These are phyloP conservation scores for Mellivora capensis DNA, from an alignment of 2,113 vertebrate species.

Conservation along the genomic window DNA sequence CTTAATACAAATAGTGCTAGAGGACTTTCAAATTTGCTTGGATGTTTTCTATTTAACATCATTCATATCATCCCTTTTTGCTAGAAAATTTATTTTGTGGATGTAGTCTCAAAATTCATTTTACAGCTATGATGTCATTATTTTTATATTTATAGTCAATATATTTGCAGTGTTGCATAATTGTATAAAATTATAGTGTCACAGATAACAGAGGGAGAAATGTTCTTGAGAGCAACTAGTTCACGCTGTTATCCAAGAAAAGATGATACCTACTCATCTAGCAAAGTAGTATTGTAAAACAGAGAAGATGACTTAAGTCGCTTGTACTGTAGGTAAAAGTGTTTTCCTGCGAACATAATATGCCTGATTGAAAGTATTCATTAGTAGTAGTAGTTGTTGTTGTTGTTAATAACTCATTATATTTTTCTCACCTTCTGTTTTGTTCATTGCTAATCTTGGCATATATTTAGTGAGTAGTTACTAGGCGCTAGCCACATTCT, in stretches of 20 bases:
- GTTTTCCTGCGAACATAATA: neutral
- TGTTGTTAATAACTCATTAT: neutral
- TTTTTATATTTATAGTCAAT: neutral
- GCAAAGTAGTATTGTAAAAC: neutral
- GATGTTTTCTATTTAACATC: neutral
- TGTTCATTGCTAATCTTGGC: neutral
- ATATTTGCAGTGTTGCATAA: neutral
- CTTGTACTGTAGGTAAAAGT: neutral
- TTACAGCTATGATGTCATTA: neutral
- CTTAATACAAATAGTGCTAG: neutral
- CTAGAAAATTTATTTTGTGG: neutral
- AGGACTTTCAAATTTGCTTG: neutral
- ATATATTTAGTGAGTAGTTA: neutral
- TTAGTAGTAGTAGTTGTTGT: neutral
- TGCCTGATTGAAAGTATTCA: neutral
- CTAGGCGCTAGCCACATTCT: neutral
- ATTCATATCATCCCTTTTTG: neutral
- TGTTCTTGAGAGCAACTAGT: neutral
- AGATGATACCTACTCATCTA: neutral
- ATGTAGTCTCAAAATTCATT: neutral
- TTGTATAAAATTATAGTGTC: conserved; percentile 11
- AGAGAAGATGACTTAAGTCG: neutral
- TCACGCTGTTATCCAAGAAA: neutral
- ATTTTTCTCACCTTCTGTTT: neutral
- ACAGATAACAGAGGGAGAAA: neutral